Base-by-base conservation (phyloP, 2,797 vertebrate genomes). In the Gallinago nigripennis region DNA sequence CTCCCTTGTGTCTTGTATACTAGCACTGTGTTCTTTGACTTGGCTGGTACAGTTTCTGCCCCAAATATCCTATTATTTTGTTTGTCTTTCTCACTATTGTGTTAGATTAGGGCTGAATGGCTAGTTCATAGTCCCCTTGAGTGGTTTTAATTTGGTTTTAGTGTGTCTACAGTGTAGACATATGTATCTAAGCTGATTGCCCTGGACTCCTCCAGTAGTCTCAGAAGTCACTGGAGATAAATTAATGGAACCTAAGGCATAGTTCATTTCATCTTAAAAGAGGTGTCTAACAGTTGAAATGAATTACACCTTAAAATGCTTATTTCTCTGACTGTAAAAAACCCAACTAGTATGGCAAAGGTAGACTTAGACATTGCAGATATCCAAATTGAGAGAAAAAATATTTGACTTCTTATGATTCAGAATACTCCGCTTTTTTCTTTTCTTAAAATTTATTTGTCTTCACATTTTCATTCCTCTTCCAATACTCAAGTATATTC, bases 161-260 rank as follows among this genome's bases (percentile, higher is more conserved):
- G 7, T 69, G 16, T 43, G 31, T 57, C 46, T 69, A 4, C 35
- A 39, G 4, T 48, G n/a, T 53, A 65, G 75, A 43, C 8, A 20
- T 45, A n/a, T 16, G 30, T 76, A 35, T 71, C 39, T 87, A 35
- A 60, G 39, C 28, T 56, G 35, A n/a, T 45, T 0, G 0, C 28
- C 15, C 31, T 73, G 11, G 9, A n/a, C 24, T 90, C 46, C 50
- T 69, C 24, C 16, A 25, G 37, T 43, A 16, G n/a, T 51, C 45
- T 64, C 58, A 17, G 64, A 43, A 90, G 33, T 57, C 25, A 25
- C 12, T 78, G 31, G 33, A 70, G 23, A 65, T 73, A 69, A 51
- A 54, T 64, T 66, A 58, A 19, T 37, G 25, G 18, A 81, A 77
- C 73, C 46, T 41, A 37, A 83, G 51, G 10, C 33, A 73, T 1